Conservation (phyloP, 2,797 vertebrate genomes). For the Gymnocypris eckloni region DNA sequence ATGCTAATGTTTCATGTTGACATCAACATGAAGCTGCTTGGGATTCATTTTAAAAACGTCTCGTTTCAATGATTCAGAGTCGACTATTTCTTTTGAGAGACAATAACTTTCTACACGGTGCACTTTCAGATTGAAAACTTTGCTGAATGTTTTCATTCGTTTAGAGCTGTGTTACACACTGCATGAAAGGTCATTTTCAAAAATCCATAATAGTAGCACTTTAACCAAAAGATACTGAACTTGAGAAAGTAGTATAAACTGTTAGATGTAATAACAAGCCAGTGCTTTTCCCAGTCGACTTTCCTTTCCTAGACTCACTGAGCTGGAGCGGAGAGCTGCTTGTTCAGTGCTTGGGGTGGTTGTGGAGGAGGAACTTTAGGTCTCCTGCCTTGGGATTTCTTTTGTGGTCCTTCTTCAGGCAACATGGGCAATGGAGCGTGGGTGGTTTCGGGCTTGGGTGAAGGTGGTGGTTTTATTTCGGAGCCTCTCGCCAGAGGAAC, state of each 20-base stretch:
- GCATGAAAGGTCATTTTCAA: not conserved
- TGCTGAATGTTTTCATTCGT: too few species aligned
- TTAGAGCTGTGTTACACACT: not conserved
- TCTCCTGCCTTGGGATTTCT: conserved; percentile 69
- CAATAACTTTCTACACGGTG: too few species aligned
- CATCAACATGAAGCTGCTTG: too few species aligned
- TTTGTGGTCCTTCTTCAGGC: conserved; percentile 64
- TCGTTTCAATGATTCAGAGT: too few species aligned
- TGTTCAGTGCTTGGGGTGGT: conserved; percentile 71
- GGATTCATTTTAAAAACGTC: too few species aligned
- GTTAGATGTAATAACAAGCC: not conserved
- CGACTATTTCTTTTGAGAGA: too few species aligned
- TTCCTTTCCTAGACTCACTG: conserved; percentile 30
- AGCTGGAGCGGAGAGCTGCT: conserved; percentile 60
- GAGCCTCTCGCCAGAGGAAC: conserved; percentile 24
- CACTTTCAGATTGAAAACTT: too few species aligned
- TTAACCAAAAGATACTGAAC: not conserved
- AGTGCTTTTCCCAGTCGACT: not conserved
- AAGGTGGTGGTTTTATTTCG: conserved; percentile 25
- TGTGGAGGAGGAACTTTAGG: conserved; percentile 79
- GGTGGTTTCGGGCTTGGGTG: conserved; percentile 39
- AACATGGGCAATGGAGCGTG: conserved; percentile 12
- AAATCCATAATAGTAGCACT: not conserved
- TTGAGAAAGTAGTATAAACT: not conserved
- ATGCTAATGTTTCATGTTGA: too few species aligned